Conservation (phyloP, 2,113 vertebrate genomes). For the Hipposideros armiger region DNA sequence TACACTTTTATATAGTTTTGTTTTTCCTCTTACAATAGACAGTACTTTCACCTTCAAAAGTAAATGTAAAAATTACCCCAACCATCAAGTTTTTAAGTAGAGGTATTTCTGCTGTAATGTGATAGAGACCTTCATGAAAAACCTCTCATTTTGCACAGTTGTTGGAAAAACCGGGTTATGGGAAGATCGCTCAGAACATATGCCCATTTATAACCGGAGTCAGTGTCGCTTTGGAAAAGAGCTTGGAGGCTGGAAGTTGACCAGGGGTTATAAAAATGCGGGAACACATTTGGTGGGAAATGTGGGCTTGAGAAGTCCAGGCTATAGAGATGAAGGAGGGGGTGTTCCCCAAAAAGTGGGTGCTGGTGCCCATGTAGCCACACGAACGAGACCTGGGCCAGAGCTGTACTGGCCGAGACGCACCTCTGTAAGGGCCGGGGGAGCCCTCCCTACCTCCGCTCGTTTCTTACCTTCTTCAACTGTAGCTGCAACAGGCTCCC, state of each 20-base stretch:
- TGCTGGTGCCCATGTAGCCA: fast-evolving
- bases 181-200: fast-evolving
- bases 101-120: neutral
- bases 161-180: neutral
- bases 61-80: neutral
- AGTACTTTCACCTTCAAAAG: neutral
- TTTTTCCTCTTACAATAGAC: neutral
- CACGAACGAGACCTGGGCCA: too few species aligned
- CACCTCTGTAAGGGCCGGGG: neutral
- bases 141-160: neutral
- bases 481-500: neutral
- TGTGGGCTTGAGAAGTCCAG: neutral
- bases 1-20: neutral
- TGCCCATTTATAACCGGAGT: neutral
- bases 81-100: neutral
- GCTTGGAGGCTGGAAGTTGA: neutral
- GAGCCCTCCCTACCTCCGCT: neutral
- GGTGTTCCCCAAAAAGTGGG: neutral
- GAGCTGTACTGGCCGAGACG: fast-evolving
- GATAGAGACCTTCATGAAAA: neutral
- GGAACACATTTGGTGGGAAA: neutral
- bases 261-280: neutral
- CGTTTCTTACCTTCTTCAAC: neutral
- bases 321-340: neutral
- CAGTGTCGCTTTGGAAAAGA: fast-evolving